Conservation (phyloP, 2,888 invertebrate genomes). For the Acronicta psi region DNA sequence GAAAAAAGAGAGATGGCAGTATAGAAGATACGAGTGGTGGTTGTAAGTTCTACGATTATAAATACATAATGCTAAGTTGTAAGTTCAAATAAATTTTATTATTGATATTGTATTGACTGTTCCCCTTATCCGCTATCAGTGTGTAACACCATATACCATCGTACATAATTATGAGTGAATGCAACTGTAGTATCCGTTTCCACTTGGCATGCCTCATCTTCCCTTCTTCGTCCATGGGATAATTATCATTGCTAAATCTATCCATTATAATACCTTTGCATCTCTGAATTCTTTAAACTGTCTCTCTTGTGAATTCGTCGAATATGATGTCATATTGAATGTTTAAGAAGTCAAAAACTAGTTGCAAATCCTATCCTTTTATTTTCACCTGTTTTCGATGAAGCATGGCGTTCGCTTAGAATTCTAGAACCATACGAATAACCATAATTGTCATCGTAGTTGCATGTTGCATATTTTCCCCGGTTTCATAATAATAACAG, state of each 20-base stretch:
- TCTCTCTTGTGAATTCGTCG: no score
- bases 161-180: neutral
- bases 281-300: neutral
- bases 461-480: conserved; percentile 1
- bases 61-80: conserved; percentile 1
- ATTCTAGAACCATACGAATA: neutral
- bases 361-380: no score
- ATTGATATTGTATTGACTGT: conserved; percentile 1
- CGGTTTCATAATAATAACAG: neutral
- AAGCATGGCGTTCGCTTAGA: no score
- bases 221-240: neutral
- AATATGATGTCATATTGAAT: no score
- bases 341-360: no score
- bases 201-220: neutral
- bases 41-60: conserved; percentile 84
- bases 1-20: conserved; percentile 96
- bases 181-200: neutral
- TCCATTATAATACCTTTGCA: neutral
- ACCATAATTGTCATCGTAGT: neutral
- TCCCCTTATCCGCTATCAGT: conserved; percentile 1
- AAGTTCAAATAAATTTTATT: conserved; percentile 1
- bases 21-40: conserved; percentile 95
- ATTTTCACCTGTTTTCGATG: no score
- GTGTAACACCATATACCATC: neutral
- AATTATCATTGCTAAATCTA: neutral